Evolutionary conservation across 2,888 invertebrate genomes (phyloP), one percentile per base, ranked within the genome.

Genomic region (Athalia cordata): DNA sequence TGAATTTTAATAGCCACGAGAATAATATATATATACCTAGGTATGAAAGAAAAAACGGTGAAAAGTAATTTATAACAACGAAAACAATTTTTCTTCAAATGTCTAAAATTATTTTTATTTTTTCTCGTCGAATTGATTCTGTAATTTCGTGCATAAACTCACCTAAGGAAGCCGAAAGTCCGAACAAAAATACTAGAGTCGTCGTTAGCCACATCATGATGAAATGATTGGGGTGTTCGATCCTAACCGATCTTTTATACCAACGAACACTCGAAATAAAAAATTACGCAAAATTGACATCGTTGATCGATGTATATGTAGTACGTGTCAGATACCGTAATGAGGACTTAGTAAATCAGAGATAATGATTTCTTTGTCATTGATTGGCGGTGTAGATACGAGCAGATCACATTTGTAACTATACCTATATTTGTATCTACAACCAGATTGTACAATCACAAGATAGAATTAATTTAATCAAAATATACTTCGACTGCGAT

Each of bases 171-270:
- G 72, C 15, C 8, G 62, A n/a, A 15, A 62, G 45, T 9, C n/a
- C 43, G n/a, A 59, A 15, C 9, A 29, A 72, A 47, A 72, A 0
- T 8, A 29, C 8, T 57, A 72, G 57, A 59, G 59, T 59, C 45
- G 4, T 47, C 72, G 45, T 57, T 47, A 59, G 72, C 72, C 57
- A 72, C 72, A 72, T 72, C 57, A 4, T 47, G 45, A 59, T 13
- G 59, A 72, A 72, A 15, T 72, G 72, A 15, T 72, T 59, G 59
- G 52, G 5, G 59, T 13, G 47, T 47, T 45, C 8, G 15, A 13
- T 59, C 13, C 13, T 59, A 47, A 5, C 9, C 6, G 59, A 59
- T 72, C 59, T 72, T 72, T 72, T 72, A 72, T 72, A 70, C 29
- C 52, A 6, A 8, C 0, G 7, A 9, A 45, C 9, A 52, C 50